Evolutionary conservation across 2,888 invertebrate species (phyloP).

Genomic region (Drosophila borborema): DNA sequence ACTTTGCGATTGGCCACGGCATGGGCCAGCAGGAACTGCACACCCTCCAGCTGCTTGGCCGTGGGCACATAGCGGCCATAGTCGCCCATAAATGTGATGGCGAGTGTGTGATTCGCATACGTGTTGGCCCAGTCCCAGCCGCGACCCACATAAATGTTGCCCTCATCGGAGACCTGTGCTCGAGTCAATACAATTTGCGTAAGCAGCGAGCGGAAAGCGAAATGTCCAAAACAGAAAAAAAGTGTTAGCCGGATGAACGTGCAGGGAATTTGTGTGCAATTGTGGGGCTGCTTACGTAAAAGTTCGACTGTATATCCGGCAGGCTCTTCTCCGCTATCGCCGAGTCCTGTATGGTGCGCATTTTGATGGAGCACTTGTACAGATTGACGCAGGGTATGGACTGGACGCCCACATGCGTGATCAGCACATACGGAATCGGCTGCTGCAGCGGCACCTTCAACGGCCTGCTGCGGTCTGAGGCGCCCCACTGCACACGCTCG

Average conservation of each 20-base stretch:
- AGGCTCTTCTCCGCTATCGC: slow-evolving; percentile 84
- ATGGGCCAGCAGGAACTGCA: slow-evolving; percentile 84
- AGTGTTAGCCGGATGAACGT: slow-evolving; percentile 45
- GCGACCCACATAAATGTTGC: slow-evolving; percentile 86
- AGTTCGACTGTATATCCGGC: slow-evolving; percentile 85
- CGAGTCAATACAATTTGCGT: slow-evolving; percentile 49
- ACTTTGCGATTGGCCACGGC: slow-evolving; percentile 85
- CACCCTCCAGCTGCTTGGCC: slow-evolving; percentile 85
- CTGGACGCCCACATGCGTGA: slow-evolving; percentile 86
- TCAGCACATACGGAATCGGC: slow-evolving; percentile 86
- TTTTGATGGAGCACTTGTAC: slow-evolving; percentile 85
- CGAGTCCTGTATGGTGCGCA: slow-evolving; percentile 85
- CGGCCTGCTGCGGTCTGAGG: slow-evolving; percentile 69
- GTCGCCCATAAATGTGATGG: slow-evolving; percentile 86
- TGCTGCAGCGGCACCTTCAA: slow-evolving; percentile 74
- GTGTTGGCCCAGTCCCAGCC: slow-evolving; percentile 86
- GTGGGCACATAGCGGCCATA: slow-evolving; percentile 85
- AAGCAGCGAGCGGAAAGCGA: slow-evolving; percentile 43
- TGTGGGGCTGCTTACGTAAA: slow-evolving; percentile 80
- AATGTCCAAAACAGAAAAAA: slow-evolving; percentile 33
- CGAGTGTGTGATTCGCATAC: slow-evolving; percentile 86
- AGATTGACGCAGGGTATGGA: slow-evolving; percentile 84
- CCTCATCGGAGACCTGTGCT: slow-evolving; percentile 86
- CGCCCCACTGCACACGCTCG: slow-evolving; percentile 84
- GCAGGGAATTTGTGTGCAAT: slow-evolving; percentile 31